Evolutionary conservation across 2,797 vertebrate genomes (phyloP), one percentile per base, ranked within the genome.

Genomic region (Erethizon dorsatum): DNA sequence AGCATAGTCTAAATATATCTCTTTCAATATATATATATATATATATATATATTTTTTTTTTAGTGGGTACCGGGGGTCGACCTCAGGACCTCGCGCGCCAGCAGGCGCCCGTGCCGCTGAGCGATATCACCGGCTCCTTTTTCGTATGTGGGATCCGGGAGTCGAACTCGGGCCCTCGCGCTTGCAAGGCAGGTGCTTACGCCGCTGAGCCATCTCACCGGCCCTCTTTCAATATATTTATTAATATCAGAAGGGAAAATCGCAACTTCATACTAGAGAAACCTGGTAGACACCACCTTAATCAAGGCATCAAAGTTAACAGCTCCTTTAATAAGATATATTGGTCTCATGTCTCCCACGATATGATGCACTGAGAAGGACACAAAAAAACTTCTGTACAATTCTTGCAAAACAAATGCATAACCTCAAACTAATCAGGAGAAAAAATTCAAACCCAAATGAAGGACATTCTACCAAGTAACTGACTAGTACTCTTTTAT

Each of bases 381-480:
- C 37, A 88, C 28, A 71, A 54, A 26, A 11, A 47, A 92, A 77
- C 22, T 31, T 77, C 65, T 90, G 6, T 56, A 73, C 6, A 63
- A n/a, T 69, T 37, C 78, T 88, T 75, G 31, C 54, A 1, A 80
- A 95, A 89, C 91, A 88, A 71, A 92, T 52, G 18, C 1, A 71
- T 52, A 91, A 82, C 54, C 9, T 83, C 54, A 95, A 73, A 69
- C 22, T 91, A 88, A 63, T 61, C 50, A 73, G 77, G 37, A 96
- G 41, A 59, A 83, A 88, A 85, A 54, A 73, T 11, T 45, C 57
- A 56, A 71, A 13, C 18, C 26, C 5, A 37, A 91, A 69, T 63
- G 69, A 87, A 84, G 56, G 28, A 15, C 33, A n/a, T 57, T 83
- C 20, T 95, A 37, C 28, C 82, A 93, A 93, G 92, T 85, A 94